phyloP scores from a whole-genome alignment of 1,140 invertebrate species.

The Trichogramma pretiosum region DNA sequence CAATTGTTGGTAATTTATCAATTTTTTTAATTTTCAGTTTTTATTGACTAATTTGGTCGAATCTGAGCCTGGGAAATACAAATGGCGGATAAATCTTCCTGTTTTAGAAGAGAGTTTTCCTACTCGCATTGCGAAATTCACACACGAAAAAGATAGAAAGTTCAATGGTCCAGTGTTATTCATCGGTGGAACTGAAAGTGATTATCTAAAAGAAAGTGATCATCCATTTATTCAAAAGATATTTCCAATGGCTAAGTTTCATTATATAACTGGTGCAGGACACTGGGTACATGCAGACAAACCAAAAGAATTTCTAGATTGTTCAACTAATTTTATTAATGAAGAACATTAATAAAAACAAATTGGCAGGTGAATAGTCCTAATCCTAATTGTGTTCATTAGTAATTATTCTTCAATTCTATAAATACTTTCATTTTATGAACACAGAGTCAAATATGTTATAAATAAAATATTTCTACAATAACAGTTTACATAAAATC shows the following conservation, averaged over 20 bases:
- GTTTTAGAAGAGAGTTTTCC: slow-evolving; percentile 58
- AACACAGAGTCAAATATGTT: too few species aligned
- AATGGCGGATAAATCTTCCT: slow-evolving; percentile 68
- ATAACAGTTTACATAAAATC: too few species aligned
- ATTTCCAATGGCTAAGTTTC: slow-evolving; percentile 69
- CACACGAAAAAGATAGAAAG: slow-evolving; percentile 41
- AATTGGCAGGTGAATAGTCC: neutral
- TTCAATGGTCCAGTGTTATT: slow-evolving; percentile 70
- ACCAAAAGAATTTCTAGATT: slow-evolving; percentile 67
- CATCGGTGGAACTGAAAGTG: slow-evolving; percentile 69
- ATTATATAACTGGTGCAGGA: slow-evolving; percentile 68
- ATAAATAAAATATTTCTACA: too few species aligned
- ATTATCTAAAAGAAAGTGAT: slow-evolving; percentile 66
- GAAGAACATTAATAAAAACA: slow-evolving; percentile 15
- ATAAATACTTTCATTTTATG: too few species aligned
- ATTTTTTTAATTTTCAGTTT: slow-evolving; percentile 52
- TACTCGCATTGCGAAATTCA: slow-evolving; percentile 57
- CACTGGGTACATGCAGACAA: slow-evolving; percentile 92
- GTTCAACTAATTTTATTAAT: slow-evolving; percentile 39
- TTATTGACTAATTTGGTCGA: slow-evolving; percentile 70
- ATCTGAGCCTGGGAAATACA: slow-evolving; percentile 51
- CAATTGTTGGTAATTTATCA: slow-evolving; percentile 27
- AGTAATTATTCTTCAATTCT: too few species aligned
- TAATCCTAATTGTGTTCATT: slow-evolving; percentile 12
- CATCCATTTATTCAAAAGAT: slow-evolving; percentile 58